Evolutionary conservation across 1,140 invertebrate species (phyloP), one percentile per base, ranked within the genome.

Genomic region (Drosophila rhopaloa): DNA sequence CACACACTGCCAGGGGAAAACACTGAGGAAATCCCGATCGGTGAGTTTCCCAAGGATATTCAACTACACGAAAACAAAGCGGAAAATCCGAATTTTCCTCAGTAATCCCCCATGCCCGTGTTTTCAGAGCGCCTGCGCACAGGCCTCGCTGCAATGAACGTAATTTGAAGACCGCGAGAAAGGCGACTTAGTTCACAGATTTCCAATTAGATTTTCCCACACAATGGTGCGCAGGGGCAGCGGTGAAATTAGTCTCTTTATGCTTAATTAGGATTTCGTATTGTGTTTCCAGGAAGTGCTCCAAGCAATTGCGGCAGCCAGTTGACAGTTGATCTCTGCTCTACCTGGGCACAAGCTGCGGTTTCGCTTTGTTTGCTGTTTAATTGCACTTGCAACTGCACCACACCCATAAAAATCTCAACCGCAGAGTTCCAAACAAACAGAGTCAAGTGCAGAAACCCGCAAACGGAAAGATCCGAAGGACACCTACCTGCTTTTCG

Each of bases 141-240:
- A 86, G 70, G 35, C 79, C 60, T 73, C 54, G 43, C 41, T 46
- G 71, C 71, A 76, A 63, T 79, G 76, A 76, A 59, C 50, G 83
- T 86, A 86, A 86, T 86, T 82, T 76, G 83, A 86, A 88, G 79
- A 86, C 83, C 83, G 83, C 83, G 83, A 86, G 83, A 86, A 86
- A 70, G 41, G 55, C 61, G 65, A 44, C 40, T 44, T 37, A 2
- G 47, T 24, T 62, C 40, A 73, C 16, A 32, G 53, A 50, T 76
- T 86, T 88, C 83, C 83, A 88, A 86, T 88, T 82, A 61, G 83
- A 88, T 62, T 82, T 86, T 86, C 83, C 79, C 83, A 86, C 81
- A 83, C 53, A 71, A 56, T 40, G 51, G 29, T 3, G 43, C 16
- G 5, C n/a, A 40, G 47, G 14, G 40, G 27, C 47, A 54, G 60